phyloP scores from a whole-genome alignment of 2,888 invertebrate genomes.

The Meandrusa payeni region DNA sequence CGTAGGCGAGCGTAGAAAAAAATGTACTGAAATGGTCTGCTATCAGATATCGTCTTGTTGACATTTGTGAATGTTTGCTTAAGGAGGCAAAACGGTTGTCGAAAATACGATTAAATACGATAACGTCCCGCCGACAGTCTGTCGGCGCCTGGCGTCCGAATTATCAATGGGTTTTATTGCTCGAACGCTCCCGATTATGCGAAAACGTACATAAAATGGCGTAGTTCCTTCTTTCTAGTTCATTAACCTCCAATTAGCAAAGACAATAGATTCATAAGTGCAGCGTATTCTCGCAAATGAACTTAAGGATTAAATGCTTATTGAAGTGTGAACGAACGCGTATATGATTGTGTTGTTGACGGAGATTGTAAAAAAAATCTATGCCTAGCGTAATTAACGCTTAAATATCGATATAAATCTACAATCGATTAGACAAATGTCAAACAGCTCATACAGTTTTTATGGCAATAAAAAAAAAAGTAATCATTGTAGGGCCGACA shows the following conservation, averaged over 20 bases:
- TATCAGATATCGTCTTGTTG: constrained; percentile 74
- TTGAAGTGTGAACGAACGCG: constrained; percentile 24
- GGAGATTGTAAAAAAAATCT: no score
- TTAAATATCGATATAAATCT: no score
- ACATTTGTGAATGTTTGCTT: constrained; percentile 71
- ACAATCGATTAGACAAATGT: no score
- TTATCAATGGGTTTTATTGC: constrained; percentile 61
- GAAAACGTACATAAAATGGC: constrained; percentile 45
- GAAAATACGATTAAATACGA: constrained; percentile 69
- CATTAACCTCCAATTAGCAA: constrained; percentile 21
- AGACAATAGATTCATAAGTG: constrained; percentile 22
- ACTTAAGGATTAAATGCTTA: constrained; percentile 19
- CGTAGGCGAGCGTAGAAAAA: constrained; percentile 45
- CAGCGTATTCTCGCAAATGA: constrained; percentile 14
- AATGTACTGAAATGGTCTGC: constrained; percentile 57
- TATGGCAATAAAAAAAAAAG: neutral
- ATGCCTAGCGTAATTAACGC: no score
- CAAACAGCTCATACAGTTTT: no score
- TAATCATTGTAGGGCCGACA: no score
- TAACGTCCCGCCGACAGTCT: constrained; percentile 65
- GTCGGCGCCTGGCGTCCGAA: constrained; percentile 60
- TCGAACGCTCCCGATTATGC: constrained; percentile 50
- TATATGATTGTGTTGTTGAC: constrained; percentile 4
- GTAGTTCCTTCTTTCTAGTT: constrained; percentile 12
- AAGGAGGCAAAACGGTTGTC: constrained; percentile 78